phyloP scores from a whole-genome alignment of 2,888 invertebrate genomes.

The Disparrhopalites patrizii region DNA sequence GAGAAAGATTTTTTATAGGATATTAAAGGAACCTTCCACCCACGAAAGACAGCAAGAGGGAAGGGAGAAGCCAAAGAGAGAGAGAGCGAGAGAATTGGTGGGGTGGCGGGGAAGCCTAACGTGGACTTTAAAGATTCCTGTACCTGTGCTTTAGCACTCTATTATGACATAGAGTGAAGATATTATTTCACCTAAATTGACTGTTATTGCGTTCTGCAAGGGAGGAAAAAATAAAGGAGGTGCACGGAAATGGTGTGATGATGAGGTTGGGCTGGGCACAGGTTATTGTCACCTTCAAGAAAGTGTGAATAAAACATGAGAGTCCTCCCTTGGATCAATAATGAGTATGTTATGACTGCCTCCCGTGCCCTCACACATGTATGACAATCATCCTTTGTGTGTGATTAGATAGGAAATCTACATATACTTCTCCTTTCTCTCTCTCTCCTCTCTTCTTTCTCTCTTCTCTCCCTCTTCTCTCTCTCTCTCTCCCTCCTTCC shows the following conservation, averaged over 20 bases:
- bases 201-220: constrained; percentile 33
- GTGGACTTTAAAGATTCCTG: constrained; percentile 10
- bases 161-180: constrained; percentile 33
- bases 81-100: not conserved
- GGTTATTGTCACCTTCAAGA: constrained; percentile 35
- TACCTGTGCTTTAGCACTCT: constrained; percentile 33
- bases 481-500: no score
- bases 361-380: not conserved
- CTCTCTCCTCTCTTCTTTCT: no score
- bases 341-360: constrained; percentile 6
- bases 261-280: constrained; percentile 18
- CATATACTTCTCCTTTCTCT: not conserved
- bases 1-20: no score
- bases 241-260: constrained; percentile 23
- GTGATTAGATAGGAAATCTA: constrained; percentile 8
- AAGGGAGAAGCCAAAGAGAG: not conserved
- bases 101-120: no score
- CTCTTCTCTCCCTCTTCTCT: no score
- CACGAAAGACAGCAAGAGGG: no score
- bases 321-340: constrained; percentile 32
- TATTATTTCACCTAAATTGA: constrained; percentile 41
- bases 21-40: no score
- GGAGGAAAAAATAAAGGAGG: constrained; percentile 14
- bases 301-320: constrained; percentile 39
- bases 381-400: constrained; percentile 3